These are phyloP conservation scores for Trachelus stipa DNA, from an alignment of 2,888 invertebrate genomes.

Conservation along the genomic window DNA sequence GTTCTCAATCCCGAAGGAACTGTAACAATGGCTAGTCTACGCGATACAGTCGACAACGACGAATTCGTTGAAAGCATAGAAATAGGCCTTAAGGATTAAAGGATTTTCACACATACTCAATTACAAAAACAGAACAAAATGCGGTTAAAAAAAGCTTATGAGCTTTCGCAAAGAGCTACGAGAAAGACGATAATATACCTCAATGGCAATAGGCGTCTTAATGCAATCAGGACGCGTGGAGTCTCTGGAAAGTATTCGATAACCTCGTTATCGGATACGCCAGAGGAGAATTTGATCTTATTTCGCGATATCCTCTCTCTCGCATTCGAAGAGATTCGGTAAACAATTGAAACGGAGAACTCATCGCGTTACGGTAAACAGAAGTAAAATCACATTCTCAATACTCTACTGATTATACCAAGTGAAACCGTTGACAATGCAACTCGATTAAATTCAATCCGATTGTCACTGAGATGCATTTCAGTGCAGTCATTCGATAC, in stretches of 20 bases:
- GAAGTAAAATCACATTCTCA: background rate
- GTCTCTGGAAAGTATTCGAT: background rate
- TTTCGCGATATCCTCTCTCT: background rate
- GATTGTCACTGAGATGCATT: background rate
- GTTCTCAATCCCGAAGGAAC: slow-evolving; percentile 39
- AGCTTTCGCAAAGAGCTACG: background rate
- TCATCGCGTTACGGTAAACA: background rate
- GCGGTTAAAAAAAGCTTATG: background rate
- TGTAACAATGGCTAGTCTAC: slow-evolving; percentile 45
- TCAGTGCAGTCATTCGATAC: background rate
- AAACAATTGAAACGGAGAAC: background rate
- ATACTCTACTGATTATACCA: background rate
- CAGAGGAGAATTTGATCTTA: background rate
- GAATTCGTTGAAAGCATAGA: slow-evolving; percentile 40
- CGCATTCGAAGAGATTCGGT: background rate
- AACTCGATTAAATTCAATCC: background rate
- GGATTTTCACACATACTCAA: background rate
- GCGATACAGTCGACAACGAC: slow-evolving; percentile 35
- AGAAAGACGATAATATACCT: background rate
- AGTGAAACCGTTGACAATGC: background rate
- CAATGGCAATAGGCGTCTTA: background rate
- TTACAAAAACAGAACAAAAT: background rate
- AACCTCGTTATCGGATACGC: background rate
- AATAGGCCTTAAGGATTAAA: slow-evolving; percentile 35
- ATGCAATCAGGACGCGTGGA: background rate